Evolutionary conservation across 1,140 invertebrate species (phyloP), one percentile per base, ranked within the genome.

Genomic region (Bombus turneri): DNA sequence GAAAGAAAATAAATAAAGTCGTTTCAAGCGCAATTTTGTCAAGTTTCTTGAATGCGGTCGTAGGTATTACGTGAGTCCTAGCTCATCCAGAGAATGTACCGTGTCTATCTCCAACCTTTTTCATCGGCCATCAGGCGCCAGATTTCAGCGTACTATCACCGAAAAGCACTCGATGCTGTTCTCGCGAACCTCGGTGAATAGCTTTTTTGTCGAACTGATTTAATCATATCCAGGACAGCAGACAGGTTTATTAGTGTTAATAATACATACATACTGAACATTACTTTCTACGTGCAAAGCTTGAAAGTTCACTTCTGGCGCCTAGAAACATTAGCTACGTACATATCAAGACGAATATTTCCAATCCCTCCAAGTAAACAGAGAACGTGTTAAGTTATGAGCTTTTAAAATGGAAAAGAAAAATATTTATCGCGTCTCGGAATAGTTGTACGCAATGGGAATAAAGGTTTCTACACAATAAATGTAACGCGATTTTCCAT

Each of bases 1-100:
- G 15, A 18, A 2, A 2, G 5, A 66, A 66, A 66, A 62, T 62
- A 53, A 53, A 53, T 53, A 53, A 53, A 53, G 5, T 53, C 47
- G 47, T 53, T 53, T 62, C 12, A 62, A 62, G 59, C 28, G 10
- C 13, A 66, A 15, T 6, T 15, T 66, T 66, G 31, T 66, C 68
- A 89, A 83, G 76, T 81, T 87, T 86, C 68, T 74, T 74, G 77
- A 69, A 47, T 47, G 53, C 69, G 82, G 84, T 41, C 74, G 69
- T 80, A 68, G 72, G 90, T 91, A 88, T 90, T 91, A 87, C 90
- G 88, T 83, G 90, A 88, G 89, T 88, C 83, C 83, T 87, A 88
- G 80, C 87, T 88, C 31, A 91, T 90, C 79, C 87, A 86, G 87
- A 84, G 91, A 91, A 92, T 90, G 85, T 89, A 90, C 84, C 81